These are phyloP conservation scores for Sylvia atricapilla DNA, from an alignment of 2,113 vertebrate species.

Conservation along the genomic window DNA sequence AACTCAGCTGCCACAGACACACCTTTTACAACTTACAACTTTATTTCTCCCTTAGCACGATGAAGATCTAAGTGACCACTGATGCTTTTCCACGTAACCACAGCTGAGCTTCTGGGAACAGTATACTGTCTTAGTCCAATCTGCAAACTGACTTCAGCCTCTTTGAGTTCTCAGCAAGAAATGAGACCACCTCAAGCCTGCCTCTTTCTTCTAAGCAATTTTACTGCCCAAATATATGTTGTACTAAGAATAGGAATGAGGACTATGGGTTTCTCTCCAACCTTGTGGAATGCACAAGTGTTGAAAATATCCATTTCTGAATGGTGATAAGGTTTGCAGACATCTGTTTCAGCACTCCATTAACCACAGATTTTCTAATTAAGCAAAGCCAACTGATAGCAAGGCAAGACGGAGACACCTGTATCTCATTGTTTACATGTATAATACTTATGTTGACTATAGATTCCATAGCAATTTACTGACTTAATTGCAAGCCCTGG, in stretches of 20 bases:
- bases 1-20: background rate
- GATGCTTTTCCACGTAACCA: fast-evolving
- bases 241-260: background rate
- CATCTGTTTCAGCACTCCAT: background rate
- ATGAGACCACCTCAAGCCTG: background rate
- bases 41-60: background rate
- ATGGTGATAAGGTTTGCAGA: background rate
- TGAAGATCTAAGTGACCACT: background rate
- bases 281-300: background rate
- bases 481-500: background rate
- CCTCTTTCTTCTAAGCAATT: background rate
- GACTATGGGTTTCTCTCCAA: background rate
- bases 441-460: background rate
- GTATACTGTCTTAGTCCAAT: background rate
- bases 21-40: background rate
- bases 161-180: background rate
- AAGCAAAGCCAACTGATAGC: background rate
- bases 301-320: background rate
- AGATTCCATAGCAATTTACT: background rate
- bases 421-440: background rate
- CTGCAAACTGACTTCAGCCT: background rate
- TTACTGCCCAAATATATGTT: background rate
- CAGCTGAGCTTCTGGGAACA: background rate
- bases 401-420: background rate
- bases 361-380: background rate